These are phyloP conservation scores for Heliconius charithonia DNA, from an alignment of 2,888 invertebrate species.

Conservation along the genomic window DNA sequence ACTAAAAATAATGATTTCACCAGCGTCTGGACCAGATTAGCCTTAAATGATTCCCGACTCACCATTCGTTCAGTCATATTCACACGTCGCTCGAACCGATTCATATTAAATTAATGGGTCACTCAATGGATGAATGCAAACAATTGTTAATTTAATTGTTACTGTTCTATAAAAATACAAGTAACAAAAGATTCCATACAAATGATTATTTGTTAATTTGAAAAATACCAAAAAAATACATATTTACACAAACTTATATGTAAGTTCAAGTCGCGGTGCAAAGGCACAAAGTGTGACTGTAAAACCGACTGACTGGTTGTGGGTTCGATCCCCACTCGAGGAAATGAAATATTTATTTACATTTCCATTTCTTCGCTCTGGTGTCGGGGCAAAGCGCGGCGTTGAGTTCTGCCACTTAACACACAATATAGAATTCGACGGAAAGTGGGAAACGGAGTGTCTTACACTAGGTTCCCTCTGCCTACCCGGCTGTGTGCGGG, in stretches of 20 bases:
- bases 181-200: not conserved
- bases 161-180: not conserved
- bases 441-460: too few relatives aligned
- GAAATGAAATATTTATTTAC: too few relatives aligned
- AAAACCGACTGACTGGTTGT: too few relatives aligned
- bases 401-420: too few relatives aligned
- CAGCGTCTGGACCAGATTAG: constrained; percentile 45
- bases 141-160: constrained; percentile 32
- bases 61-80: constrained; percentile 24
- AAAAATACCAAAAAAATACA: not conserved
- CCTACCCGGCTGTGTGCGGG: too few relatives aligned
- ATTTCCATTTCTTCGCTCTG: too few relatives aligned
- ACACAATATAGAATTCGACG: too few relatives aligned
- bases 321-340: too few relatives aligned
- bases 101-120: constrained; percentile 33
- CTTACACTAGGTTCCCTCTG: too few relatives aligned
- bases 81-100: constrained; percentile 22
- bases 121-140: constrained; percentile 17
- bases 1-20: constrained; percentile 41
- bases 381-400: too few relatives aligned
- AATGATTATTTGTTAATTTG: not conserved
- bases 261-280: too few relatives aligned
- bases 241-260: not conserved
- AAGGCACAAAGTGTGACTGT: too few relatives aligned
- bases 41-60: constrained; percentile 27